These are phyloP conservation scores for Eolophus roseicapilla DNA, from an alignment of 2,113 vertebrate genomes.

Conservation along the genomic window DNA sequence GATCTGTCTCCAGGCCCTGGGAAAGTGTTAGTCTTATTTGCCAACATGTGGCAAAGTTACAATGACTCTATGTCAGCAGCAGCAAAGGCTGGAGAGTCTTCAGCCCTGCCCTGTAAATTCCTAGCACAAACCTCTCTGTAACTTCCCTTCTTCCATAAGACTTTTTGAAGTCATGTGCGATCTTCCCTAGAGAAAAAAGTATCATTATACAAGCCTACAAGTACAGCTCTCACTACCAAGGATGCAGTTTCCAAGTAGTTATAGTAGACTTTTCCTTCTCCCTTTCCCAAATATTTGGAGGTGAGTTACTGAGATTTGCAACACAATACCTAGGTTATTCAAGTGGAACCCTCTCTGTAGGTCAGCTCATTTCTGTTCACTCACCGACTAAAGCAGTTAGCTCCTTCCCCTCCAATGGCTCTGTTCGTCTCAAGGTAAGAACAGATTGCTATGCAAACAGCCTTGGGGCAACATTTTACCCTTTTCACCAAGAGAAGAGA, in stretches of 20 bases:
- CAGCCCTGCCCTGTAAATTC: neutral
- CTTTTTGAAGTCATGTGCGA: neutral
- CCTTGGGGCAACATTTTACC: neutral
- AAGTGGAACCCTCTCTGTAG: neutral
- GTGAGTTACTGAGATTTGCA: neutral
- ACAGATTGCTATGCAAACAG: neutral
- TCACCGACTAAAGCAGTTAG: neutral
- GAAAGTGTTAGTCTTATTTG: neutral
- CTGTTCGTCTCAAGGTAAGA: neutral
- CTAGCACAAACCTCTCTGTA: neutral
- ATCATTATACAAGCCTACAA: neutral
- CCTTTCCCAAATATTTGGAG: neutral
- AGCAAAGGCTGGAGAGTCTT: neutral
- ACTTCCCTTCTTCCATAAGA: neutral
- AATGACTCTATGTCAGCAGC: neutral
- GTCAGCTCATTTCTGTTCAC: neutral
- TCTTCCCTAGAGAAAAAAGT: neutral
- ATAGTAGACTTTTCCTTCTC: neutral
- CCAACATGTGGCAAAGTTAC: fast-evolving
- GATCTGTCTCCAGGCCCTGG: neutral
- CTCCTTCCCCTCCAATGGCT: neutral
- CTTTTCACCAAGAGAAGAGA: neutral
- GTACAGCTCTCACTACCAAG: neutral
- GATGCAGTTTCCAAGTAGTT: neutral
- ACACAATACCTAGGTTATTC: neutral